Conservation (phyloP, 2,888 invertebrate genomes). For the Dorcus hopei region DNA sequence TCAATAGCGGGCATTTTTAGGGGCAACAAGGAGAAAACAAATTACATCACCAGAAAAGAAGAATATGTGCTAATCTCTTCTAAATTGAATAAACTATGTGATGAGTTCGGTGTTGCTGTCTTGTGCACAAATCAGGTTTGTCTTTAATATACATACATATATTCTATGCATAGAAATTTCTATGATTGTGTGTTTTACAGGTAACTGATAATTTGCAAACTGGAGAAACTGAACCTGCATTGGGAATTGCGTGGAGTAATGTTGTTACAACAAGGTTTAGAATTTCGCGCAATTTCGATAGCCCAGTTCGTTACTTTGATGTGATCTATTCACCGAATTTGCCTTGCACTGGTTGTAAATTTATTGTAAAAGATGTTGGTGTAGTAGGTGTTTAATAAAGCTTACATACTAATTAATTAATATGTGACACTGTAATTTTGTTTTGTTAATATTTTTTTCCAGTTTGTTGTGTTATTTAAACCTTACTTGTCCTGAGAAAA, state of each 20-base stretch:
- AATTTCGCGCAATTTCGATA: conserved; percentile 43
- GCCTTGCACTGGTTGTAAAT: conserved; percentile 49
- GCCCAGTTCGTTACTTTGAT: conserved; percentile 48
- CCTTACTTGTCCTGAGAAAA: too few species aligned
- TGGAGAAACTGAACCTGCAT: conserved; percentile 52
- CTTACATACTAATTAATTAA: too few species aligned
- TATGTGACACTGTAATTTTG: too few species aligned
- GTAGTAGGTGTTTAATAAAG: not conserved
- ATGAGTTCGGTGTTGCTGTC: conserved; percentile 56
- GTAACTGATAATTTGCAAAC: conserved; percentile 42
- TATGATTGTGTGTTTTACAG: conserved; percentile 29
- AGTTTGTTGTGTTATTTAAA: too few species aligned
- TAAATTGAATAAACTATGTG: conserved; percentile 55
- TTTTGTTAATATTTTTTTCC: too few species aligned
- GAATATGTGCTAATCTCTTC: conserved; percentile 58
- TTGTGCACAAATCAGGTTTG: conserved; percentile 72
- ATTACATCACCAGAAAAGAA: conserved; percentile 52
- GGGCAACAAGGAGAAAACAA: conserved; percentile 50
- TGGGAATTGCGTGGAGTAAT: conserved; percentile 67
- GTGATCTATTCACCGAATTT: conserved; percentile 60
- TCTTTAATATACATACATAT: conserved; percentile 6
- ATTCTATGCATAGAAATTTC: not conserved
- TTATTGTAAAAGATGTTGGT: conserved; percentile 53
- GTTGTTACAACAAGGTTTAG: conserved; percentile 59
- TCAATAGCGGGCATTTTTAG: conserved; percentile 72